Conservation (phyloP, 2,888 invertebrate species). For the Masnerella sp. region DNA sequence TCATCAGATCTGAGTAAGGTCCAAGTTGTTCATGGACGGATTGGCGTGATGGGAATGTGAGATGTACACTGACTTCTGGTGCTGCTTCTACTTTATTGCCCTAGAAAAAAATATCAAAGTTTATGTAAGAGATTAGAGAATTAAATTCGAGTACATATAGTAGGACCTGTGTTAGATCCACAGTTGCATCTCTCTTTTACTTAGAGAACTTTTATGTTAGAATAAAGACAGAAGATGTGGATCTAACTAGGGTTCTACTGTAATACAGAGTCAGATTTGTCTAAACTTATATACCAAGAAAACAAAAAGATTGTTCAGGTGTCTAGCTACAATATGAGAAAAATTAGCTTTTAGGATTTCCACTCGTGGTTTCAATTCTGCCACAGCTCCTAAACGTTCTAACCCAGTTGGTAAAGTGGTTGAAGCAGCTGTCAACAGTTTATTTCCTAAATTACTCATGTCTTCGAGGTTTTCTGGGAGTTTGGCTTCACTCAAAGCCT, state of each 20-base stretch:
- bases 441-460: constrained; percentile 85
- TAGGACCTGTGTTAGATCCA: too few relatives aligned
- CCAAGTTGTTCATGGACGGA: constrained; percentile 91
- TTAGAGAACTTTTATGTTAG: too few relatives aligned
- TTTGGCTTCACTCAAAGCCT: constrained; percentile 85
- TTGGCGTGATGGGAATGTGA: constrained; percentile 87
- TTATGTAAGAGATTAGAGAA: not conserved
- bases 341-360: constrained; percentile 88
- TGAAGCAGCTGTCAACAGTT: constrained; percentile 85
- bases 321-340: constrained; percentile 89
- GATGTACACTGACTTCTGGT: constrained; percentile 76
- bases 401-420: constrained; percentile 72
- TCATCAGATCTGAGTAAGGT: constrained; percentile 93
- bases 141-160: too few relatives aligned
- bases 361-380: constrained; percentile 88
- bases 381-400: constrained; percentile 84
- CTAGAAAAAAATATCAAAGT: constrained; percentile 67
- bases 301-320: constrained; percentile 96
- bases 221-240: too few relatives aligned
- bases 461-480: constrained; percentile 82
- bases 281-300: constrained; percentile 83
- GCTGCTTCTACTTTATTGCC: constrained; percentile 86
- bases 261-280: not conserved
- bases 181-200: too few relatives aligned
- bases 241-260: too few relatives aligned